A percentile compares a stretch with the other conserved stretches of the same genome.
These are phyloP conservation scores for Diabrotica balteata DNA, from an alignment of 2,888 invertebrate species.

Conservation along the genomic window DNA sequence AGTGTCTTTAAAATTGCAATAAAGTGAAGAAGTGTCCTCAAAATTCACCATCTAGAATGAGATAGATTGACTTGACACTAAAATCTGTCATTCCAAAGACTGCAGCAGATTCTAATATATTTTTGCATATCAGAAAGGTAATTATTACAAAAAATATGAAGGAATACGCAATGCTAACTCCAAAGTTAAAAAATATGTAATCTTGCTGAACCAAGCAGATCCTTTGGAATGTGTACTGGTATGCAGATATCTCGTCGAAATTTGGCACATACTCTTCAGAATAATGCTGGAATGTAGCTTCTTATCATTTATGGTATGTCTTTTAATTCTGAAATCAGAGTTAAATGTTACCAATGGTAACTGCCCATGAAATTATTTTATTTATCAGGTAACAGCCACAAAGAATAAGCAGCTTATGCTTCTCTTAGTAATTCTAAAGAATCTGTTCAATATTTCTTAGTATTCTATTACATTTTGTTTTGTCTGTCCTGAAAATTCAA, in stretches of 20 bases:
- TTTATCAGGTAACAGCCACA: too few relatives aligned
- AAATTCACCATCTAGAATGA: conserved; percentile 58
- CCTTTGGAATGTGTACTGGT: conserved; percentile 55
- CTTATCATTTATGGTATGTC: neutral
- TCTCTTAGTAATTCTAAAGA: too few relatives aligned
- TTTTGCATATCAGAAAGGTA: conserved; percentile 54
- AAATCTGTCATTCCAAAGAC: conserved; percentile 54
- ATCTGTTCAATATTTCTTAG: too few relatives aligned
- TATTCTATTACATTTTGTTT: too few relatives aligned
- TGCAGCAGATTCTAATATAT: conserved; percentile 51
- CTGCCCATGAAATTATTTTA: too few relatives aligned
- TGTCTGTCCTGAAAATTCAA: too few relatives aligned
- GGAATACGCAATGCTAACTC: conserved; percentile 1
- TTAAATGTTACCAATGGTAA: too few relatives aligned
- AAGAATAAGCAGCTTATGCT: too few relatives aligned
- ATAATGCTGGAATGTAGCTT: conserved; percentile 13
- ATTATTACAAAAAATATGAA: conserved; percentile 36
- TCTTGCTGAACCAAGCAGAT: conserved; percentile 36
- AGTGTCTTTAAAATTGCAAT: conserved; percentile 31
- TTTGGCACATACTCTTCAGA: conserved; percentile 55
- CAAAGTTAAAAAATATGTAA: conserved; percentile 2
- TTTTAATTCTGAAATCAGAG: conserved; percentile 3
- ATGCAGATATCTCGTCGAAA: conserved; percentile 57
- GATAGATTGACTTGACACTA: conserved; percentile 57
- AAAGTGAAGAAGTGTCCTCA: conserved; percentile 53